These are phyloP conservation scores for Rhingia campestris DNA, from an alignment of 2,888 invertebrate genomes.

Conservation along the genomic window DNA sequence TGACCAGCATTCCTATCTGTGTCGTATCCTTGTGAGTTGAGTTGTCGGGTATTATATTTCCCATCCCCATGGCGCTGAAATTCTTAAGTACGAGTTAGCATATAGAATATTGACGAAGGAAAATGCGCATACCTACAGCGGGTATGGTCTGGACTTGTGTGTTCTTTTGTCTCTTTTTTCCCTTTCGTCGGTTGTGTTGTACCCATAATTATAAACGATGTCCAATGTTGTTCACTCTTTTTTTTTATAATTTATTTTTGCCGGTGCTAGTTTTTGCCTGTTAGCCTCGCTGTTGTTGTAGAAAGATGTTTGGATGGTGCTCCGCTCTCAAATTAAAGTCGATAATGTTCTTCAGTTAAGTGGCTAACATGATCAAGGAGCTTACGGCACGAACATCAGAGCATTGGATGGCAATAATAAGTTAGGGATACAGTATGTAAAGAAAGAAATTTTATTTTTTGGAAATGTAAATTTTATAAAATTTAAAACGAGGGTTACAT, in stretches of 20 bases:
- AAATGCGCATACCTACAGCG: constrained; percentile 24
- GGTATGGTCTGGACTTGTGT: constrained; percentile 32
- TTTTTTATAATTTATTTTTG: background rate
- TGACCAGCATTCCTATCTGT: constrained; percentile 46
- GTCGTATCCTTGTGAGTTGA: constrained; percentile 38
- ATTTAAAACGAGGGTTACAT: too few species aligned
- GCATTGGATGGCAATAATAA: constrained; percentile 23
- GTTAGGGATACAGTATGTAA: constrained; percentile 25
- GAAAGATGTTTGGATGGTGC: constrained; percentile 44
- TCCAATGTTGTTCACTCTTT: background rate
- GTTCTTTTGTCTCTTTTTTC: constrained; percentile 10
- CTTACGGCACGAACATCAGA: constrained; percentile 1
- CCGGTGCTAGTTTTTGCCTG: constrained; percentile 5
- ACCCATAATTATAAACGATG: constrained; percentile 61
- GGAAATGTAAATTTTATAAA: too few species aligned
- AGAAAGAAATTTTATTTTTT: background rate
- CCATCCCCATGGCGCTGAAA: constrained; percentile 70
- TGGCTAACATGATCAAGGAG: constrained; percentile 58
- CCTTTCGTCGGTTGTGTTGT: constrained; percentile 19
- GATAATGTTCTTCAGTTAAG: constrained; percentile 72
- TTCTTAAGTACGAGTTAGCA: constrained; percentile 55
- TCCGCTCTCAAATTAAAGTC: constrained; percentile 64
- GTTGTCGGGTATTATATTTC: constrained; percentile 31
- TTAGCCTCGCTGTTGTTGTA: constrained; percentile 24
- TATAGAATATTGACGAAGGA: constrained; percentile 37